Conservation (phyloP, 1,140 invertebrate genomes). For the Acyrthosiphon pisum region DNA sequence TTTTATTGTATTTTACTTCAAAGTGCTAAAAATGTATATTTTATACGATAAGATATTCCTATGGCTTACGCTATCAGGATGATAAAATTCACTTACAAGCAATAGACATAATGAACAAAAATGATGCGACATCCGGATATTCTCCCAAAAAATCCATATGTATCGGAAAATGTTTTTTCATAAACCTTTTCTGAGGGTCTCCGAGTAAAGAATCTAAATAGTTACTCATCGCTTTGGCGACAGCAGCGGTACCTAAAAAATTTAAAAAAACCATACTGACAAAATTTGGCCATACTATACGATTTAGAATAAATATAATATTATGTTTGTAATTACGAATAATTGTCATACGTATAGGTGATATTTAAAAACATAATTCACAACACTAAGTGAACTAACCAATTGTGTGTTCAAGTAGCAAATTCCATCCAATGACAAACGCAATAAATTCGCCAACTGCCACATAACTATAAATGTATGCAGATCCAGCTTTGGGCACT, state of each 20-base stretch:
- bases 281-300: not conserved
- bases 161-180: slow-evolving; percentile 69
- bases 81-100: slow-evolving; percentile 21
- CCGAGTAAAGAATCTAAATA: slow-evolving; percentile 74
- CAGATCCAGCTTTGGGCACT: slow-evolving; percentile 86
- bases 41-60: not conserved
- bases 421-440: slow-evolving; percentile 86
- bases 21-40: not conserved
- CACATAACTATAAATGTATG: slow-evolving; percentile 90
- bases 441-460: slow-evolving; percentile 84
- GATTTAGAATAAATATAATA: not conserved
- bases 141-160: slow-evolving; percentile 67
- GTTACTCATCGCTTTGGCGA: slow-evolving; percentile 76
- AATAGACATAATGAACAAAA: slow-evolving; percentile 66
- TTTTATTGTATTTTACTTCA: not conserved
- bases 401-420: slow-evolving; percentile 89
- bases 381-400: slow-evolving; percentile 65
- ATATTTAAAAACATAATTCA: not conserved
- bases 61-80: not conserved
- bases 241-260: slow-evolving; percentile 71
- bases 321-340: not conserved
- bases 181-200: slow-evolving; percentile 69
- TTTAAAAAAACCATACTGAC: not conserved
- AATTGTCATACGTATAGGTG: not conserved
- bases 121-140: slow-evolving; percentile 75